Percentiles rank a stretch among this genome's conserved stretches.
phyloP scores from a whole-genome alignment of 2,113 vertebrate genomes.

The Sylvietta virens region DNA sequence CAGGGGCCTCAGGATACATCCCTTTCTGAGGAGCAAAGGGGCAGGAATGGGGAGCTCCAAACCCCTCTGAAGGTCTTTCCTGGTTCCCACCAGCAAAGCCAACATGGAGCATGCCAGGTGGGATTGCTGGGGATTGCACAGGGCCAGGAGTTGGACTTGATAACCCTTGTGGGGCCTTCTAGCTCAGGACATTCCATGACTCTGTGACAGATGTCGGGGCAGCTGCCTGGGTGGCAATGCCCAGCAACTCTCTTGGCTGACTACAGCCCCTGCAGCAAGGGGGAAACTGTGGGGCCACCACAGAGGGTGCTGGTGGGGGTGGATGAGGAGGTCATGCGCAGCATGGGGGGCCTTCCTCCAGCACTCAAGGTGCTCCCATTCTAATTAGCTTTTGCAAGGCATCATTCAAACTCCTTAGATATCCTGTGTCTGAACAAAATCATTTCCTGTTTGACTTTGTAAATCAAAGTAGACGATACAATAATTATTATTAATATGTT shows the following conservation, averaged over 20 bases:
- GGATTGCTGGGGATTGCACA: neutral
- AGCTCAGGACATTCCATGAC: neutral
- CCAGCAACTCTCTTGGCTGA: neutral
- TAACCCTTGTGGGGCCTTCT: neutral
- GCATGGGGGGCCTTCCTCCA: neutral
- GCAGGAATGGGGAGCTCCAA: neutral
- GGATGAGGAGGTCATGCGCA: rapidly evolving
- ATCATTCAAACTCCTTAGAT: neutral
- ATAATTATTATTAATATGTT: constrained; percentile 65
- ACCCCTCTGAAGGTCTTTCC: neutral
- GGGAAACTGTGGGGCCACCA: neutral
- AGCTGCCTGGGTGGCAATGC: neutral
- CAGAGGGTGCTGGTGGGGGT: neutral
- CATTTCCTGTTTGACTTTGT: constrained; percentile 39
- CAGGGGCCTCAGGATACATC: neutral
- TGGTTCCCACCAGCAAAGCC: neutral
- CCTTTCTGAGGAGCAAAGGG: neutral
- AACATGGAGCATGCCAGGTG: rapidly evolving
- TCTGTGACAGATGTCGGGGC: rapidly evolving
- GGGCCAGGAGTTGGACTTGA: neutral
- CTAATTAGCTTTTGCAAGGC: neutral
- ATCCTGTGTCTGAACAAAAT: neutral
- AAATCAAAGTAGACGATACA: constrained; percentile 55
- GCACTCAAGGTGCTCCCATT: neutral
- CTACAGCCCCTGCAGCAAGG: neutral